Evolutionary conservation across 1,140 invertebrate species (phyloP).

Genomic region (Matsumurasca onukii): DNA sequence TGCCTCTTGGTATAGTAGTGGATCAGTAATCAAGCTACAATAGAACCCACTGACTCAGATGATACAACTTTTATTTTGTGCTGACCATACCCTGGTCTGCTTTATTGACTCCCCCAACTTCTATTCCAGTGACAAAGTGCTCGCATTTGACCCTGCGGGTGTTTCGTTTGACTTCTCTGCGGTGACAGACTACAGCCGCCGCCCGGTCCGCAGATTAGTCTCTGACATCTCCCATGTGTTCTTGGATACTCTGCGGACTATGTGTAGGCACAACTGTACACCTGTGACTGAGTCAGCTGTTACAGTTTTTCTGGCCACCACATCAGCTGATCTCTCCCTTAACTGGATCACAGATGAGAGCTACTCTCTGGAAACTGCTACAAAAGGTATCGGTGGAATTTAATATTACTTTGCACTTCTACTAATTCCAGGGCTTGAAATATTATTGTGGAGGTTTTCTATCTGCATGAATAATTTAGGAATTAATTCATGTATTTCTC

Average conservation of each 20-base stretch:
- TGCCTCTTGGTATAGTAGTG: too few relatives aligned
- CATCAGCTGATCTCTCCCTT: constrained; percentile 51
- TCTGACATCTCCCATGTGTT: constrained; percentile 49
- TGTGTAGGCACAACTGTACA: constrained; percentile 57
- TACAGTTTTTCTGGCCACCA: constrained; percentile 54
- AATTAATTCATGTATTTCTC: not conserved
- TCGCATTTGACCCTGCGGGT: constrained; percentile 31
- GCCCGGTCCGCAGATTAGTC: constrained; percentile 30
- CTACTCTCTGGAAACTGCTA: constrained; percentile 58
- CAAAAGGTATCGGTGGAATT: constrained; percentile 50
- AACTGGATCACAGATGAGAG: constrained; percentile 64
- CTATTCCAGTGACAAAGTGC: constrained; percentile 29
- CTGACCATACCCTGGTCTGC: too few relatives aligned
- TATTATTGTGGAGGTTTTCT: not conserved
- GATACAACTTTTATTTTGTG: not conserved
- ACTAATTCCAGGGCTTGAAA: not conserved
- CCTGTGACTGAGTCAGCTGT: constrained; percentile 51
- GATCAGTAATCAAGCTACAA: too few relatives aligned
- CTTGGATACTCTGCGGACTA: constrained; percentile 53
- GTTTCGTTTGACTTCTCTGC: constrained; percentile 55
- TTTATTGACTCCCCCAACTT: too few relatives aligned
- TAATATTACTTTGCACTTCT: not conserved
- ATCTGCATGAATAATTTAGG: not conserved
- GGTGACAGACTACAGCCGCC: constrained; percentile 43
- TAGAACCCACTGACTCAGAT: too few relatives aligned